phyloP scores from a whole-genome alignment of 2,797 vertebrate species.

The Halcyon badia region DNA sequence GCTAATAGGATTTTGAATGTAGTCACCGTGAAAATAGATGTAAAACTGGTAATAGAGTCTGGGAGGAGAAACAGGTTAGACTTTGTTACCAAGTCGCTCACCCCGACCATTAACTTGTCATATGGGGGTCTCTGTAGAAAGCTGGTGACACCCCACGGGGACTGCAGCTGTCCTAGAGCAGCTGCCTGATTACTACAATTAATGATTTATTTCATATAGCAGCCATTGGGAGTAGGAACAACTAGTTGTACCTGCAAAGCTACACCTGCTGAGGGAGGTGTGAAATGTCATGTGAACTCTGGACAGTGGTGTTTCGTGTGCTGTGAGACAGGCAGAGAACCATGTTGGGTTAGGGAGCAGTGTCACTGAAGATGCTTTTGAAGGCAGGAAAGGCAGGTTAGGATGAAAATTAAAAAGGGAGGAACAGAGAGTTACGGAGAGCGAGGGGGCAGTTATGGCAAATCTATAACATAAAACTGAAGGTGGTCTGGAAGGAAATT shows the following conservation, averaged over 20 bases:
- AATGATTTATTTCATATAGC: background rate
- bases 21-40: background rate
- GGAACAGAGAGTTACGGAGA: background rate
- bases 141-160: background rate
- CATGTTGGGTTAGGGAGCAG: background rate
- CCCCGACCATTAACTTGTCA: background rate
- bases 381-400: background rate
- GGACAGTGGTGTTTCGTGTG: background rate
- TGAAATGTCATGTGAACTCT: background rate
- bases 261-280: accelerated
- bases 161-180: background rate
- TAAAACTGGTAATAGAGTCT: background rate
- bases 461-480: background rate
- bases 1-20: background rate
- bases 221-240: background rate
- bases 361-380: background rate
- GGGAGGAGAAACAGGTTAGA: background rate
- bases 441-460: background rate
- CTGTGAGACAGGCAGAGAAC: background rate
- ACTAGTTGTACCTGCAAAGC: background rate
- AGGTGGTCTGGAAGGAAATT: background rate
- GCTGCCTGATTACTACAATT: background rate
- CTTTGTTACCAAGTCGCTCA: background rate
- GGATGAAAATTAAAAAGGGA: background rate
- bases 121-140: background rate